These are phyloP conservation scores for Nebria brevicollis DNA, from an alignment of 2,888 invertebrate genomes.

Conservation along the genomic window DNA sequence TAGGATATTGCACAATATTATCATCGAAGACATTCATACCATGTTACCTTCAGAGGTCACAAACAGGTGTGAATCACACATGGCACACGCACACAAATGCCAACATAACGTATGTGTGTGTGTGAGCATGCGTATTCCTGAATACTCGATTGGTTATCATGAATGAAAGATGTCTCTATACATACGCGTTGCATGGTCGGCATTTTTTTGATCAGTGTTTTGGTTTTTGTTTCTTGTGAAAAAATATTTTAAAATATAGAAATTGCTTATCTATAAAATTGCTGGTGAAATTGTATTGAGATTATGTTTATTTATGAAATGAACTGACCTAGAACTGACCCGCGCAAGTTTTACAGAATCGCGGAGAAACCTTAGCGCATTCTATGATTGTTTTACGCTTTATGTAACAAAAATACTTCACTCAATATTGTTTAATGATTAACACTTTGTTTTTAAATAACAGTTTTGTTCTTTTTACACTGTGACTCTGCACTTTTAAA, in stretches of 20 bases:
- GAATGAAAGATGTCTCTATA: not conserved
- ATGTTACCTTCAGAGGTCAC: constrained; percentile 20
- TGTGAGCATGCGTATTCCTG: not conserved
- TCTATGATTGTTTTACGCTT: not conserved
- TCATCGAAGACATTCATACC: not conserved
- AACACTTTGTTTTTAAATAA: not conserved
- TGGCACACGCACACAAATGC: not conserved
- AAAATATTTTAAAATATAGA: not conserved
- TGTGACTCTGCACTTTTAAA: not conserved
- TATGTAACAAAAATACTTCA: not conserved
- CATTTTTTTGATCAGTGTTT: not conserved
- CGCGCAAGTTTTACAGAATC: not conserved
- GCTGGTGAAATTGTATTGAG: not conserved
- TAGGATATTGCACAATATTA: constrained; percentile 14
- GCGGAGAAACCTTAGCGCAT: constrained; percentile 12
- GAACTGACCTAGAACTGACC: constrained; percentile 12
- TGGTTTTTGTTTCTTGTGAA: not conserved
- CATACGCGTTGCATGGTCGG: not conserved
- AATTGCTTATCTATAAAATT: not conserved
- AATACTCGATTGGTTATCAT: not conserved
- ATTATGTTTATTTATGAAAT: not conserved
- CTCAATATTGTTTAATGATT: not conserved
- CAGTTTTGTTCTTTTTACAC: not conserved
- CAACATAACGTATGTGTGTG: not conserved
- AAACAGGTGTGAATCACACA: constrained; percentile 18